A percentile compares a stretch with the other conserved stretches of the same genome.
Conservation (phyloP, 2,797 vertebrate species). For the Manis javanica region DNA sequence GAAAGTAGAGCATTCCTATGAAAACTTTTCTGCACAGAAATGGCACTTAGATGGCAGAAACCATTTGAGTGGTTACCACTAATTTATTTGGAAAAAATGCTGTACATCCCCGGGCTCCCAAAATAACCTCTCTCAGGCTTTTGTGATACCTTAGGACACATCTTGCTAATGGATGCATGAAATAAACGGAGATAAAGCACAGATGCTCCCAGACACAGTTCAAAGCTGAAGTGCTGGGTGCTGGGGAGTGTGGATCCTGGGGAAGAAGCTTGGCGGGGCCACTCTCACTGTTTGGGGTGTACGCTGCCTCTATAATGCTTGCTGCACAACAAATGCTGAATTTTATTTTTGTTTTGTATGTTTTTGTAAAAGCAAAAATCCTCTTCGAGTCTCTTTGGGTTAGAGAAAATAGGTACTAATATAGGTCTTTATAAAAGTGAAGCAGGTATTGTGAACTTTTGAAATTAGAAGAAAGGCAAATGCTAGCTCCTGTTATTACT, state of each 20-base stretch:
- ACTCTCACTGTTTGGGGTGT: not conserved
- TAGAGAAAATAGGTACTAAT: not conserved
- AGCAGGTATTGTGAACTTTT: not conserved
- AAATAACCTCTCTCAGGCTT: not conserved
- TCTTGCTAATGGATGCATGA: not conserved
- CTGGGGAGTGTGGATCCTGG: not conserved
- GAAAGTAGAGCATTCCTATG: not conserved
- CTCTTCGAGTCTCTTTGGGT: not conserved
- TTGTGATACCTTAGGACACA: not conserved
- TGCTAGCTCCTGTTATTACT: not conserved
- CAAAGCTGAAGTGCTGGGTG: not conserved
- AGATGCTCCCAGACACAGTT: not conserved
- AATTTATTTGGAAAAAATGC: not conserved
- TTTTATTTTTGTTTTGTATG: not conserved
- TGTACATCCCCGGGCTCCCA: not conserved
- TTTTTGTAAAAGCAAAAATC: not conserved
- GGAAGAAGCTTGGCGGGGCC: not conserved
- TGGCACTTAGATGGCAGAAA: not conserved
- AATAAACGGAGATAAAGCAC: not conserved
- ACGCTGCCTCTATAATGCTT: not conserved
- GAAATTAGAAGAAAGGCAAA: conserved; percentile 29
- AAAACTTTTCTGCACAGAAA: not conserved
- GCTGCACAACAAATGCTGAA: not conserved
- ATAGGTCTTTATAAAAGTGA: not conserved
- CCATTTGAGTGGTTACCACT: not conserved